phyloP scores from a whole-genome alignment of 1,140 invertebrate genomes.

The Thalassaphorura encarpata region DNA sequence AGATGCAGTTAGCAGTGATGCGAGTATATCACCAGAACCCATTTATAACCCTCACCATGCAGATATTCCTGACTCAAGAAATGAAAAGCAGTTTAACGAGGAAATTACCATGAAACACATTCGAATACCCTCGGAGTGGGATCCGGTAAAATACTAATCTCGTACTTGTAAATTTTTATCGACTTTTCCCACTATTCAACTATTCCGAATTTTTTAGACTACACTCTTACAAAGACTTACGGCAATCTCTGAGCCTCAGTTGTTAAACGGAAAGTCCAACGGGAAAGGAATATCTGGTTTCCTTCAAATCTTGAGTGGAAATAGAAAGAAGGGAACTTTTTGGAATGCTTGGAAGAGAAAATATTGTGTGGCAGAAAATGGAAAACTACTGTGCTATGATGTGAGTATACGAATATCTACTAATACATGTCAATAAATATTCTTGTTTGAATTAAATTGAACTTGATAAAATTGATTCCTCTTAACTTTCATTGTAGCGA shows the following conservation, averaged over 20 bases:
- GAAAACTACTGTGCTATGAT: constrained; percentile 45
- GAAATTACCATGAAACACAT: constrained; percentile 30
- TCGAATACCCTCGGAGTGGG: constrained; percentile 28
- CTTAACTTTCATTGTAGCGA: too few species aligned
- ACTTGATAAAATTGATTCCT: too few species aligned
- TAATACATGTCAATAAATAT: too few species aligned
- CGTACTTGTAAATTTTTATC: background rate
- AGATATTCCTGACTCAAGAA: too few species aligned
- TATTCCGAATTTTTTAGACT: constrained; percentile 7
- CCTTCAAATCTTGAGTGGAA: constrained; percentile 29
- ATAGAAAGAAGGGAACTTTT: constrained; percentile 38
- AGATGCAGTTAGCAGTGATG: background rate
- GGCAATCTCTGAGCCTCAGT: constrained; percentile 19
- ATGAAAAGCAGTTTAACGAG: constrained; percentile 8
- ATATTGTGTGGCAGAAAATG: constrained; percentile 44
- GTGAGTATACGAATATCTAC: constrained; percentile 36
- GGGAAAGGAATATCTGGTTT: constrained; percentile 19
- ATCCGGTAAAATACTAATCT: constrained; percentile 25
- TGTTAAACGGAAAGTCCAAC: constrained; percentile 1
- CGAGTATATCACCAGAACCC: too few species aligned
- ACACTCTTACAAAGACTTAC: constrained; percentile 17
- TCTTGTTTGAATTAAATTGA: too few species aligned
- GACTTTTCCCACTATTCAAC: background rate
- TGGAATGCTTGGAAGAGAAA: constrained; percentile 50
- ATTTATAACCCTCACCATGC: too few species aligned